These are phyloP conservation scores for Clepsis dumicolana DNA, from an alignment of 2,888 invertebrate genomes.

Conservation along the genomic window DNA sequence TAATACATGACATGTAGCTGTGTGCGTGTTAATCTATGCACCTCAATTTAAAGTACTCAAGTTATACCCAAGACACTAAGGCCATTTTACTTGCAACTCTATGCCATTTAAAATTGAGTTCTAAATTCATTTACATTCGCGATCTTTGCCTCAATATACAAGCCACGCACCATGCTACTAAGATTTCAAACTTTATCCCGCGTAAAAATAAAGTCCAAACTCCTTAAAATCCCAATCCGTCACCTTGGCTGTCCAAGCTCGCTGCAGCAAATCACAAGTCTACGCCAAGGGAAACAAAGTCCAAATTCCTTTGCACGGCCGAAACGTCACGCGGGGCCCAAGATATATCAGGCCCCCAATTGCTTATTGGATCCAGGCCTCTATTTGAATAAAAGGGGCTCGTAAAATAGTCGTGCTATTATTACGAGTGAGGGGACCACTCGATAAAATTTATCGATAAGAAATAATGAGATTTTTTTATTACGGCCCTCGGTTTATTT, in stretches of 20 bases:
- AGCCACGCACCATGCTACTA: not conserved
- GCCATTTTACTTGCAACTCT: not conserved
- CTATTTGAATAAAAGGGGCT: constrained; percentile 83
- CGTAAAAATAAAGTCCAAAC: constrained; percentile 1
- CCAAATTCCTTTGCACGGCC: constrained; percentile 34
- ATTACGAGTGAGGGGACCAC: constrained; percentile 66
- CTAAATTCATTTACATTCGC: too few species aligned
- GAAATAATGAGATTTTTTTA: constrained; percentile 43
- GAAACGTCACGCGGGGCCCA: constrained; percentile 45
- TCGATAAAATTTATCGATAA: constrained; percentile 50
- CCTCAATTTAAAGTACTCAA: too few species aligned
- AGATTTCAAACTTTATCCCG: not conserved
- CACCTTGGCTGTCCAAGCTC: not conserved
- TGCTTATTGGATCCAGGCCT: constrained; percentile 78
- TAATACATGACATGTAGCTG: too few species aligned
- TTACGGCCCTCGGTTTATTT: constrained; percentile 35
- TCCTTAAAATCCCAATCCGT: not conserved
- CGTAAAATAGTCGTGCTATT: constrained; percentile 82
- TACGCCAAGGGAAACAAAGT: not conserved
- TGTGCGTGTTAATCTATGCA: too few species aligned
- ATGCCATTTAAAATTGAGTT: constrained; percentile 3
- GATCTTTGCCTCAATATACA: not conserved
- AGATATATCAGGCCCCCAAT: constrained; percentile 65
- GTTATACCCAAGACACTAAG: too few species aligned
- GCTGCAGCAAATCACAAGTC: not conserved